phyloP scores from a whole-genome alignment of 2,888 invertebrate genomes.

The Phyto melanocephala region DNA sequence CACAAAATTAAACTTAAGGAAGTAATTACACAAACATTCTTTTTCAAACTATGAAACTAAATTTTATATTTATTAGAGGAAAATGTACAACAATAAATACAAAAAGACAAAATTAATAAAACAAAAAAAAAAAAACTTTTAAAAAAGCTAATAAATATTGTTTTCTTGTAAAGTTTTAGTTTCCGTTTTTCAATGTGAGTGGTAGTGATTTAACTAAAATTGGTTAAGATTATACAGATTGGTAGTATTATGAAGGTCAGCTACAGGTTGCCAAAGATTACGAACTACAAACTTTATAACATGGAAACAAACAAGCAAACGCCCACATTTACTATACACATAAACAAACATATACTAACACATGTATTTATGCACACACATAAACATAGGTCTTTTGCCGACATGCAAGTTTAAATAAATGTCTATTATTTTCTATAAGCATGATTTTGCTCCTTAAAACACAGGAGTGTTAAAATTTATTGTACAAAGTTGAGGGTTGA shows the following conservation, averaged over 20 bases:
- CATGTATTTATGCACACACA: background rate
- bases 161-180: background rate
- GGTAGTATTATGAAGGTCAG: slow-evolving; percentile 52
- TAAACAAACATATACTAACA: background rate
- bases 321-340: background rate
- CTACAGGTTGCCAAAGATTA: slow-evolving; percentile 53
- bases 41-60: background rate
- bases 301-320: slow-evolving; percentile 29
- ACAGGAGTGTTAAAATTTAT: slow-evolving; percentile 45
- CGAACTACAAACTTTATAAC: slow-evolving; percentile 20
- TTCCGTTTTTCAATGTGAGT: slow-evolving; percentile 9
- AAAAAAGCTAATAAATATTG: slow-evolving; percentile 46
- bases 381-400: background rate
- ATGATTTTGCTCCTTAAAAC: slow-evolving; percentile 23
- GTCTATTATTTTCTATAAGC: slow-evolving; percentile 14
- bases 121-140: background rate
- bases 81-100: background rate
- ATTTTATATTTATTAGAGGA: background rate
- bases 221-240: slow-evolving; percentile 50
- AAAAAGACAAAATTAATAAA: background rate
- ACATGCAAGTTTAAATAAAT: slow-evolving; percentile 13
- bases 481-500: slow-evolving; percentile 28
- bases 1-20: slow-evolving; percentile 51
- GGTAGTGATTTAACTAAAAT: slow-evolving; percentile 53
- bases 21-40: background rate